phyloP scores from a whole-genome alignment of 2,797 vertebrate genomes.

The Anabacerthia variegaticeps region DNA sequence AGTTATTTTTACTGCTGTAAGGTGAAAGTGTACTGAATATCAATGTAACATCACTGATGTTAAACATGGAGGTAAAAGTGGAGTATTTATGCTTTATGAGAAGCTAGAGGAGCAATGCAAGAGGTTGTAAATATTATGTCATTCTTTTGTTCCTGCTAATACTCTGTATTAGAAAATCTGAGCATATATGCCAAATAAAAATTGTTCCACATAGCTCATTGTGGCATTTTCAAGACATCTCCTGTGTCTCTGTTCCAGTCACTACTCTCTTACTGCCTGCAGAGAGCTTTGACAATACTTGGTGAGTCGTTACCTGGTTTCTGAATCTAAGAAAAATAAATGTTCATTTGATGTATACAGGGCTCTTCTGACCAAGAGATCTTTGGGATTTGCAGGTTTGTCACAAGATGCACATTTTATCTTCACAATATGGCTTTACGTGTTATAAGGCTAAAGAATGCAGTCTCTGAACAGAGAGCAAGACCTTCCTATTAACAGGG shows the following conservation, averaged over 20 bases:
- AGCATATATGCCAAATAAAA: neutral
- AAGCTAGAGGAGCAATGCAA: neutral
- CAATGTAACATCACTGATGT: neutral
- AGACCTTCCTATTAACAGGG: neutral
- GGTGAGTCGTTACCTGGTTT: neutral
- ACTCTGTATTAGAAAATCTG: neutral
- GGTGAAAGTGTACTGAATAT: neutral
- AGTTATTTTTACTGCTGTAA: neutral
- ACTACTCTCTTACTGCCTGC: neutral
- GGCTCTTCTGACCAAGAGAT: neutral
- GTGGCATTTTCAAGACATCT: neutral
- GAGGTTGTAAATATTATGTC: neutral
- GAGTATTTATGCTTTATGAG: neutral
- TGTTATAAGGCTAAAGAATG: neutral
- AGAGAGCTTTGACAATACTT: neutral
- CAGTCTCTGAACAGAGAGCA: neutral
- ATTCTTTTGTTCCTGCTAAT: neutral
- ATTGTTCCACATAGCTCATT: neutral
- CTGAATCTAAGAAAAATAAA: neutral
- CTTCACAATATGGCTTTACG: neutral
- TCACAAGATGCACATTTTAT: neutral
- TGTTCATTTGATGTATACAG: neutral
- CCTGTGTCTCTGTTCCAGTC: neutral
- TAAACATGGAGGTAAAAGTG: neutral
- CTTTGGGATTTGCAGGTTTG: neutral